These are phyloP conservation scores for Catharus bicknelli DNA, from an alignment of 2,113 vertebrate genomes.

Conservation along the genomic window DNA sequence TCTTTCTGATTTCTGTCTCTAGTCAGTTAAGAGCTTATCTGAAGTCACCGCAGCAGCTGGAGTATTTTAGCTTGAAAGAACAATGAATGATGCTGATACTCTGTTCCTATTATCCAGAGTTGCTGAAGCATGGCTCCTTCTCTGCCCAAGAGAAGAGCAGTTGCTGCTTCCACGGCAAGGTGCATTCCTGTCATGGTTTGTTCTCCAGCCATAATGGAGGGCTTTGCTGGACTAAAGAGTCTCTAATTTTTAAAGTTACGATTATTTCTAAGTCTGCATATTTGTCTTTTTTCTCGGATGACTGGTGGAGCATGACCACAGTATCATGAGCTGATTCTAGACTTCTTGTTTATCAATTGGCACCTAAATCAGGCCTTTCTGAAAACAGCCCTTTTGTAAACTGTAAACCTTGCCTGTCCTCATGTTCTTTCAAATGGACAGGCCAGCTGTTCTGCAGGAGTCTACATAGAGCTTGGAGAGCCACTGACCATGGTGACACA, in stretches of 20 bases:
- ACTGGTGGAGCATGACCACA: neutral
- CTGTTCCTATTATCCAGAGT: neutral
- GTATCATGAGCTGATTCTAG: neutral
- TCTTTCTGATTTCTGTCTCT: neutral
- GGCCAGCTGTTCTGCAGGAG: neutral
- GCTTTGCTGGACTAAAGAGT: neutral
- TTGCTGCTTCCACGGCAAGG: neutral
- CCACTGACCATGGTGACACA: neutral
- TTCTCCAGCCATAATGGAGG: fast-evolving
- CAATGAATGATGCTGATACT: neutral
- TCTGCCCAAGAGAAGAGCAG: neutral
- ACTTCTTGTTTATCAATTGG: neutral
- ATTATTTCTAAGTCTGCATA: neutral
- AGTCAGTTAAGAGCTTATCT: neutral
- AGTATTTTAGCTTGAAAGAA: neutral
- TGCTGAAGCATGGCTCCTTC: neutral
- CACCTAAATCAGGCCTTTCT: neutral
- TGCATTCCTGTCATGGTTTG: neutral
- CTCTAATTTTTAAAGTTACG: neutral
- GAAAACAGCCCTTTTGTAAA: neutral
- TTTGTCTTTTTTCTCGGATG: neutral
- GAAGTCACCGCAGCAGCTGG: neutral
- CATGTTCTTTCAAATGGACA: neutral
- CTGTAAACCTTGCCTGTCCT: neutral
- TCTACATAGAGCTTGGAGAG: neutral